phyloP scores from a whole-genome alignment of 2,888 invertebrate genomes.

The Thymelicus acteon region DNA sequence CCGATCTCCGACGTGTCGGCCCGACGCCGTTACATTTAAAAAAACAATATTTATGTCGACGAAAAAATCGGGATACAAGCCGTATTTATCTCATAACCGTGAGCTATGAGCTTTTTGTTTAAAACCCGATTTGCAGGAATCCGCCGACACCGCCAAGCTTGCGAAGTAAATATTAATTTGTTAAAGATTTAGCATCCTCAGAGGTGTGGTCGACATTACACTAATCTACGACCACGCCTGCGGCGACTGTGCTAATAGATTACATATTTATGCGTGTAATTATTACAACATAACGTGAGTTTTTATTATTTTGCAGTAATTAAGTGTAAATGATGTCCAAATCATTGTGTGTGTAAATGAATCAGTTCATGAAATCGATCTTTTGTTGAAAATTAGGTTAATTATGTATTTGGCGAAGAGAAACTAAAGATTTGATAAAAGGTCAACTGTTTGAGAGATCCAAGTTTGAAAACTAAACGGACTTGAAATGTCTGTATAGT shows the following conservation, averaged over 20 bases:
- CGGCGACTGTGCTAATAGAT: background rate
- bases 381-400: no score
- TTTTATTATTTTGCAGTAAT: no score
- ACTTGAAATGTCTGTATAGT: no score
- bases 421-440: no score
- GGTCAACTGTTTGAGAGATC: no score
- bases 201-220: constrained; percentile 56
- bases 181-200: constrained; percentile 59
- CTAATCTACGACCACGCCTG: background rate
- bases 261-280: background rate
- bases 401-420: no score
- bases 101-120: constrained; percentile 78
- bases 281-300: no score
- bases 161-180: constrained; percentile 68
- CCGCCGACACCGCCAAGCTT: constrained; percentile 71
- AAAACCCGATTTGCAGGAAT: constrained; percentile 74
- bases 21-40: constrained; percentile 79
- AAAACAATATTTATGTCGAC: constrained; percentile 83
- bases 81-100: constrained; percentile 76
- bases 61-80: constrained; percentile 78
- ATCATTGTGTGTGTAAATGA: no score
- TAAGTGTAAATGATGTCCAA: no score
- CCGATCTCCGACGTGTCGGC: constrained; percentile 72
- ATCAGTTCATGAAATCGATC: no score
- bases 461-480: no score